Conservation (phyloP, 2,797 vertebrate species). For the Tapirus indicus region DNA sequence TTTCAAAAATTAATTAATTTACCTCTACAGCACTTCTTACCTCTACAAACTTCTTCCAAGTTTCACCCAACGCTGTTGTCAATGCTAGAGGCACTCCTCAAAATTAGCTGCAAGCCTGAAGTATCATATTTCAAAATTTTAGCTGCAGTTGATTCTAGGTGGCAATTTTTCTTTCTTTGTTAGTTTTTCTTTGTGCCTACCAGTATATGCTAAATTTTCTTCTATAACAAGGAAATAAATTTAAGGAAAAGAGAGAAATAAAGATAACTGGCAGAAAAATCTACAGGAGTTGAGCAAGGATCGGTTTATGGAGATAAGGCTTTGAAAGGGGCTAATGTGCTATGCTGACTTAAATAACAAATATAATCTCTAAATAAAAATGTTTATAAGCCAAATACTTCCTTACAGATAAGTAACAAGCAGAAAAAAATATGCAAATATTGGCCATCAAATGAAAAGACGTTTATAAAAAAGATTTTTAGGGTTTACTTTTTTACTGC, state of each 20-base stretch:
- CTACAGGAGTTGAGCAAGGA: not conserved
- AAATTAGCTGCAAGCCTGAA: not conserved
- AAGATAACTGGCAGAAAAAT: not conserved
- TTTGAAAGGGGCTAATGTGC: not conserved
- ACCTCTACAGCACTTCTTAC: not conserved
- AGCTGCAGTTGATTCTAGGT: not conserved
- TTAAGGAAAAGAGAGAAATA: not conserved
- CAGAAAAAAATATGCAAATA: not conserved
- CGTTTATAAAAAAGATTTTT: conserved; percentile 54
- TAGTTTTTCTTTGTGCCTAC: conserved; percentile 16
- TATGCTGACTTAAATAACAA: conserved; percentile 40
- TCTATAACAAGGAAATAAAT: not conserved
- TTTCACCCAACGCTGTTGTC: not conserved
- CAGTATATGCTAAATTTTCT: not conserved
- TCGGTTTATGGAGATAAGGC: not conserved
- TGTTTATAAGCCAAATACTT: conserved; percentile 8
- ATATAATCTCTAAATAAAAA: conserved; percentile 39
- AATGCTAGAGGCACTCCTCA: not conserved
- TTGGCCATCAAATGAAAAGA: conserved; percentile 33
- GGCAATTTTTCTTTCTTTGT: not conserved
- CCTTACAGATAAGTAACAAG: not conserved
- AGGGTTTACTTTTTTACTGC: not conserved
- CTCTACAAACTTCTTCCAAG: not conserved
- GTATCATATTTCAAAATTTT: conserved; percentile 1
- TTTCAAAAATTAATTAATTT: conserved; percentile 26